Conservation (phyloP, 2,113 vertebrate species). For the Fukomys damarensis region DNA sequence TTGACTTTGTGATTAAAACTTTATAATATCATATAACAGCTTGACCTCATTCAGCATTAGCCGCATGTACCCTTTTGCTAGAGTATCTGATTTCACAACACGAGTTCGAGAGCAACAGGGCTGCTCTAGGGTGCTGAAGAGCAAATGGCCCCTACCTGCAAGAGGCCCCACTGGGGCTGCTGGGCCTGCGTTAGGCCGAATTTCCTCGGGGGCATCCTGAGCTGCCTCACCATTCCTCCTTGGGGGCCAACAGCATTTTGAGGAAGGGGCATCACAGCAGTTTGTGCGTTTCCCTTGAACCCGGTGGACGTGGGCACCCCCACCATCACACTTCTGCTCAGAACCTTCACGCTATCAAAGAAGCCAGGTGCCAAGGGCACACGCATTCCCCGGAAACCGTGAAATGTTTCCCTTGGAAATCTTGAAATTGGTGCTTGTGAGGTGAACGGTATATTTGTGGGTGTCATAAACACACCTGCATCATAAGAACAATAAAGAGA, state of each 20-base stretch:
- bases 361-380: slow-evolving; percentile 93
- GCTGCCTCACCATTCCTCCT: slow-evolving; percentile 90
- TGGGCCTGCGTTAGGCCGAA: slow-evolving; percentile 94
- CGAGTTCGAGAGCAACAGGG: background rate
- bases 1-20: background rate
- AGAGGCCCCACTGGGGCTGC: slow-evolving; percentile 94
- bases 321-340: slow-evolving; percentile 94
- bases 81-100: slow-evolving; percentile 15
- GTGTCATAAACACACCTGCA: slow-evolving; percentile 95
- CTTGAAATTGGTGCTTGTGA: slow-evolving; percentile 91
- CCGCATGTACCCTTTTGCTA: background rate
- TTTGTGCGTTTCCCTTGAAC: slow-evolving; percentile 93
- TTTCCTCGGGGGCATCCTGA: slow-evolving; percentile 92
- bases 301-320: slow-evolving; percentile 97
- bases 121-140: too few species aligned
- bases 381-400: slow-evolving; percentile 94
- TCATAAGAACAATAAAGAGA: slow-evolving; percentile 13
- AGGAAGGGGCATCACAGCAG: slow-evolving; percentile 95
- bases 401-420: too few species aligned
- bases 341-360: slow-evolving; percentile 96
- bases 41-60: background rate
- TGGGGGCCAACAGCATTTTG: slow-evolving; percentile 93
- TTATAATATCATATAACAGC: too few species aligned
- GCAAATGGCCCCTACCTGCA: slow-evolving; percentile 89
- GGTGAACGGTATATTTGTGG: slow-evolving; percentile 94